Conservation (phyloP, 2,113 vertebrate species). For the Xenus cinereus region DNA sequence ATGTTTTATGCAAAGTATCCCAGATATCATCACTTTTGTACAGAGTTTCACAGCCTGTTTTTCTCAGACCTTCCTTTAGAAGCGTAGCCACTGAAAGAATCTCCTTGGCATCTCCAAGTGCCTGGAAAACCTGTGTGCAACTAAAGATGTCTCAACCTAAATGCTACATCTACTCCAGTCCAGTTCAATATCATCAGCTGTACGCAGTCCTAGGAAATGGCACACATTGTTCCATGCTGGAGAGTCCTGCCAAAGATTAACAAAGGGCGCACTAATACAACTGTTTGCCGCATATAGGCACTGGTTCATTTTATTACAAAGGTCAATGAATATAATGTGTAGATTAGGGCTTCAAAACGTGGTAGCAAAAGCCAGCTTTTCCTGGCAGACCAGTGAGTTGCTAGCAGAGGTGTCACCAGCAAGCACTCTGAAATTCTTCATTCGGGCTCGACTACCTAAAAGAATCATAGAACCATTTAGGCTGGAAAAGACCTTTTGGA, state of each 20-base stretch:
- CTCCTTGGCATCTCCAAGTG: not conserved
- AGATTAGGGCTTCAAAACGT: not conserved
- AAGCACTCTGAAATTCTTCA: not conserved
- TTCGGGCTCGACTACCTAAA: not conserved
- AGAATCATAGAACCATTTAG: not conserved
- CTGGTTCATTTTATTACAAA: not conserved
- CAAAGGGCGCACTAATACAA: not conserved
- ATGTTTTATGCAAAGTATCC: not conserved
- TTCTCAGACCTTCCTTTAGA: not conserved
- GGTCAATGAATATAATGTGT: not conserved
- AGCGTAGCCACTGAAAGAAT: not conserved
- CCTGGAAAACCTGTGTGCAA: not conserved
- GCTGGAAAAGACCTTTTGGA: not conserved
- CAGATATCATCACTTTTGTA: not conserved
- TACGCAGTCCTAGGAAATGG: not conserved
- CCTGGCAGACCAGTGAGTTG: not conserved
- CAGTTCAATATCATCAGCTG: not conserved
- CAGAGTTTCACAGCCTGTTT: not conserved
- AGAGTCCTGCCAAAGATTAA: not conserved
- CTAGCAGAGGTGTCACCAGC: not conserved
- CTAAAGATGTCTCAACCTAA: not conserved
- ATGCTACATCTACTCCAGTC: not conserved
- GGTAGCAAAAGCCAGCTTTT: not conserved
- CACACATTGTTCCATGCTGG: not conserved
- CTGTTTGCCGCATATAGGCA: not conserved